Evolutionary conservation across 2,888 invertebrate species (phyloP).

Genomic region (Odontocolon sp.): DNA sequence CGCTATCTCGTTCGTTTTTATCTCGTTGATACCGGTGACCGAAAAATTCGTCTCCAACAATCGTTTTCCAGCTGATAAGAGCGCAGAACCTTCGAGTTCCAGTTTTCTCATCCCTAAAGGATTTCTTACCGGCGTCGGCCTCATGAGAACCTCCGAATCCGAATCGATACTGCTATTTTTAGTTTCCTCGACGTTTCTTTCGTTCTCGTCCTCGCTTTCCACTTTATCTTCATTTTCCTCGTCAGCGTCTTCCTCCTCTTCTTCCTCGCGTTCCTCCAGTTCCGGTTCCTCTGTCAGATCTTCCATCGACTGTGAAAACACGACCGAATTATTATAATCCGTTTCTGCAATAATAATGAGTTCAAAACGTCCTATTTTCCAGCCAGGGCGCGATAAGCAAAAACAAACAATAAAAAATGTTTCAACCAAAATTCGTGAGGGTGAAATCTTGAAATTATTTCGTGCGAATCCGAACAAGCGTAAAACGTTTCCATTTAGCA

Average conservation of each 20-base stretch:
- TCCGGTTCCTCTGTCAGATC: constrained; percentile 79
- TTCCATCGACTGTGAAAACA: constrained; percentile 76
- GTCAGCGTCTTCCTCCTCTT: constrained; percentile 78
- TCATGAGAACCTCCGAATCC: constrained; percentile 65
- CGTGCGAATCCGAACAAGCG: constrained; percentile 13
- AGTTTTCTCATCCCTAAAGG: constrained; percentile 47
- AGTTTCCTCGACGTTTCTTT: constrained; percentile 26
- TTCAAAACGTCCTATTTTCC: neutral
- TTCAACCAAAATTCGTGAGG: neutral
- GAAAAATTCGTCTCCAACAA: constrained; percentile 76
- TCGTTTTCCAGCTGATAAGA: constrained; percentile 53
- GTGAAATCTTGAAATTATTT: neutral
- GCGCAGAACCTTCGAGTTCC: constrained; percentile 31
- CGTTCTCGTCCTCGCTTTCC: constrained; percentile 66
- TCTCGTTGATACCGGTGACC: constrained; percentile 74
- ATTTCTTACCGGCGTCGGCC: constrained; percentile 73
- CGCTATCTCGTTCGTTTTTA: constrained; percentile 66
- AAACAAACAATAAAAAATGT: neutral
- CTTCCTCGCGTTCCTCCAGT: constrained; percentile 77
- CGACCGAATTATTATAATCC: neutral
- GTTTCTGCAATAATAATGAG: constrained; percentile 9
- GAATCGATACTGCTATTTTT: constrained; percentile 43
- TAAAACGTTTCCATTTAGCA: neutral
- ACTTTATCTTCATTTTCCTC: constrained; percentile 75
- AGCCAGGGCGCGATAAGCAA: constrained; percentile 58